phyloP scores from a whole-genome alignment of 1,140 invertebrate species.

The Heterodera schachtii region DNA sequence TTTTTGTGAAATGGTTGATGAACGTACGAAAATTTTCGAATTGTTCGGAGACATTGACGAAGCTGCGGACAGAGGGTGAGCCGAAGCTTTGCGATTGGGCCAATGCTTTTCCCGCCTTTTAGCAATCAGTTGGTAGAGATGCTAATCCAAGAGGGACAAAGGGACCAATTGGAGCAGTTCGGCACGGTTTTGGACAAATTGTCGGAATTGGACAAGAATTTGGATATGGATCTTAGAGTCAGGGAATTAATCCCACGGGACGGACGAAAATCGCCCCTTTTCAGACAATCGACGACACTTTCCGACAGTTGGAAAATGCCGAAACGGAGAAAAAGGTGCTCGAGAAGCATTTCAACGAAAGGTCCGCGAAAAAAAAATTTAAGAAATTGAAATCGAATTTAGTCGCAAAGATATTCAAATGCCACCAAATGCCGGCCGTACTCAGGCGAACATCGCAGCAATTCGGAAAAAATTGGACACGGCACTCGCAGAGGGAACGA shows the following conservation, averaged over 20 bases:
- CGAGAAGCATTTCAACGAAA: not conserved
- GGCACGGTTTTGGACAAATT: not conserved
- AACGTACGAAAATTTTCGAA: constrained; percentile 1
- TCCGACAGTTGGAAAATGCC: not conserved
- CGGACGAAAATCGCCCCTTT: no score
- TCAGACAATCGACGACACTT: constrained; percentile 17
- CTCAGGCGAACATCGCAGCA: constrained; percentile 15
- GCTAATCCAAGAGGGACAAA: not conserved
- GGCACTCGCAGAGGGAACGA: not conserved
- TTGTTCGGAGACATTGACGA: not conserved
- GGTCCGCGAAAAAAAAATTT: not conserved
- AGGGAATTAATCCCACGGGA: not conserved
- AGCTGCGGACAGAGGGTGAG: not conserved
- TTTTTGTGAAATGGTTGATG: not conserved
- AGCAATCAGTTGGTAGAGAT: constrained; percentile 8
- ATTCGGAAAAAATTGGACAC: constrained; percentile 11
- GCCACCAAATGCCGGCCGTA: constrained; percentile 1
- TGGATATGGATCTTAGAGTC: constrained; percentile 17
- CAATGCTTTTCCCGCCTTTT: not conserved
- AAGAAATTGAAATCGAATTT: no score
- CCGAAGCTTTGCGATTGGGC: not conserved
- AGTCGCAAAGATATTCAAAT: constrained; percentile 17
- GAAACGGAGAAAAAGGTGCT: constrained; percentile 13
- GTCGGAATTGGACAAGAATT: constrained; percentile 13
- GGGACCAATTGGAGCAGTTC: constrained; percentile 3